phyloP scores from a whole-genome alignment of 2,797 vertebrate species.

The Hafferia zeledoni region DNA sequence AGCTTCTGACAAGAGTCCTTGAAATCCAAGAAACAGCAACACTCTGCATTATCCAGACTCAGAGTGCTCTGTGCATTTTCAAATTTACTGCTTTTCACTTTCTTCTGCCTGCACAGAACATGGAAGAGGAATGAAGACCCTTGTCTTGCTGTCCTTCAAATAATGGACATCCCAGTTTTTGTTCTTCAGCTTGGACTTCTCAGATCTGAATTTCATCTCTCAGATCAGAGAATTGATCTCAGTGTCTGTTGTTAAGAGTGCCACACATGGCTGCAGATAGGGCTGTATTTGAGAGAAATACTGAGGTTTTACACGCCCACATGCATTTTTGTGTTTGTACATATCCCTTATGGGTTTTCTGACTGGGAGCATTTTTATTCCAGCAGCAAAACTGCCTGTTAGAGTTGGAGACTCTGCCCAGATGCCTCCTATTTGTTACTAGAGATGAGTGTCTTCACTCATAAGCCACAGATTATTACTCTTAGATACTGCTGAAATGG shows the following conservation, averaged over 20 bases:
- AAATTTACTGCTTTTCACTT: not conserved
- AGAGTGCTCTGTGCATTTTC: not conserved
- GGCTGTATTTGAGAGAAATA: not conserved
- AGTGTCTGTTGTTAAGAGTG: not conserved
- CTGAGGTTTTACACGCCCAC: not conserved
- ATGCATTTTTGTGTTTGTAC: not conserved
- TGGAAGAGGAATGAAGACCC: not conserved
- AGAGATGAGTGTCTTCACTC: accelerated
- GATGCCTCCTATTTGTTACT: not conserved
- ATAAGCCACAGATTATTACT: not conserved
- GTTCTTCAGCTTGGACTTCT: not conserved
- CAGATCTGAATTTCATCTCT: not conserved
- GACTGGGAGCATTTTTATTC: not conserved
- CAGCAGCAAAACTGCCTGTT: not conserved
- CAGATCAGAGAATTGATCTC: not conserved
- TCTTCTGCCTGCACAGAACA: not conserved
- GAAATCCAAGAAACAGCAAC: slow-evolving; percentile 8
- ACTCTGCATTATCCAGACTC: not conserved
- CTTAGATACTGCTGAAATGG: not conserved
- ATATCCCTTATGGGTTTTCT: not conserved
- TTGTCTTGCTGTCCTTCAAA: not conserved
- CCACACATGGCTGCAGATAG: not conserved
- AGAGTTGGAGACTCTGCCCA: not conserved
- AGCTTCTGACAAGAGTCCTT: not conserved
- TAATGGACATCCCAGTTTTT: not conserved